Base-by-base conservation (phyloP, 2,888 invertebrate species). In the Omphaloscelis lunosa region DNA sequence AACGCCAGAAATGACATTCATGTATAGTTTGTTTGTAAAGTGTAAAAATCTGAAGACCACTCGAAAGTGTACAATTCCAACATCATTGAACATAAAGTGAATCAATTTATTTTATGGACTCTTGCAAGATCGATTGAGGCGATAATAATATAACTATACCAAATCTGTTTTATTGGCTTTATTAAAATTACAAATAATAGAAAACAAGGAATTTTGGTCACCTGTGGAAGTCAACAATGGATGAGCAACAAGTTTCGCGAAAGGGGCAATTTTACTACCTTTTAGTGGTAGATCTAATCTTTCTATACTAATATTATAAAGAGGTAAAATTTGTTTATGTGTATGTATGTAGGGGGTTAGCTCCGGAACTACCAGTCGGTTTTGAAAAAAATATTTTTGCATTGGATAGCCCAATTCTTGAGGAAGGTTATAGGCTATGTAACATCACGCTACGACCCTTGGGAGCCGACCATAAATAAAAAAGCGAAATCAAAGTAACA, bases 31-130 rank as follows among this genome's bases (percentile, higher is more conserved):
- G n/a, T 63, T 66, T 53, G 45, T 45, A 41, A 77, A 41, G 15
- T 58, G 48, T 79, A 53, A 45, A 62, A 5, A 45, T 63, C 29
- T 75, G 17, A 41, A 61, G 39, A 29, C 17, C 27, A 77, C 23
- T 45, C n/a, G 51, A 75, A 76, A 62, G 15, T n/a, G 0, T 23
- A 5, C 45, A 45, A 58, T 41, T 41, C 68, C 48, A 39, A 48
- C 68, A 39, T n/a, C 71, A 39, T 72, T 73, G 48, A 73, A 8
- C 34, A 41, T 72, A 41, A 27, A 59, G 20, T 39, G n/a, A 27
- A 58, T 39, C 51, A 20, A 9, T 41, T 15, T 39, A 34, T 39
- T n/a, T 17, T 23, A n/a, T 59, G 17, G 27, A 29, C 17, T 39
- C 4, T 59, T 59, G 48, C 58, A 59, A 59, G 27, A 71, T 72